Evolutionary conservation across 2,797 vertebrate species (phyloP), one percentile per base, ranked within the genome.

Genomic region (Craterocephalus amniculus): DNA sequence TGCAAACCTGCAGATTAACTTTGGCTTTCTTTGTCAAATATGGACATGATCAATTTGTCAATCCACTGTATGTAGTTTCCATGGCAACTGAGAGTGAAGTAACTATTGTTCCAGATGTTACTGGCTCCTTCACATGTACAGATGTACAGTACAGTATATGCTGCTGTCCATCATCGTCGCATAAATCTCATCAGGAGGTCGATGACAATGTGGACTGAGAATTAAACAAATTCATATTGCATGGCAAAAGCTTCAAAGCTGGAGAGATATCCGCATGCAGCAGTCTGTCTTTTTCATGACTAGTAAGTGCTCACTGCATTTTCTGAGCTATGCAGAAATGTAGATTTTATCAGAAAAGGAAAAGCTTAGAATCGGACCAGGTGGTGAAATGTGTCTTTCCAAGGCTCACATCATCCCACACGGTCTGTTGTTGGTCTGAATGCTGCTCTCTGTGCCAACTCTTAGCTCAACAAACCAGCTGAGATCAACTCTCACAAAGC

Each of bases 21-120:
- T 78, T 72, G 20, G 48, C 24, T 70, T 65, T 71, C 24, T 70
- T 22, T 14, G 13, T 66, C 29, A 66, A 58, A 68, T 31, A 43
- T 52, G 58, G 18, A 38, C 18, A 65, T 55, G 54, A 54, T 60
- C 45, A 49, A 6, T 59, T 36, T 58, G 12, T 70, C 0, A 52
- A 72, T 32, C 11, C 5, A n/a, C 1, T 27, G 35, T 24, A 4
- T 51, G 6, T 54, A 0, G 58, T 76, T 48, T 83, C 63, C 51
- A 71, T 76, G 67, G 74, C 57, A 80, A 72, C 64, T 57, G 48
- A 76, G 55, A 67, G 74, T 26, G n/a, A 70, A 55, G 45, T 32
- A 16, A 20, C 63, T 24, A 31, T 51, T 4, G 5, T 36, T 73
- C 9, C 16, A 54, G 34, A 48, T 57, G 59, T 34, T 54, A 22